These are phyloP conservation scores for Pterocles burchelli DNA, from an alignment of 2,113 vertebrate species.

Conservation along the genomic window DNA sequence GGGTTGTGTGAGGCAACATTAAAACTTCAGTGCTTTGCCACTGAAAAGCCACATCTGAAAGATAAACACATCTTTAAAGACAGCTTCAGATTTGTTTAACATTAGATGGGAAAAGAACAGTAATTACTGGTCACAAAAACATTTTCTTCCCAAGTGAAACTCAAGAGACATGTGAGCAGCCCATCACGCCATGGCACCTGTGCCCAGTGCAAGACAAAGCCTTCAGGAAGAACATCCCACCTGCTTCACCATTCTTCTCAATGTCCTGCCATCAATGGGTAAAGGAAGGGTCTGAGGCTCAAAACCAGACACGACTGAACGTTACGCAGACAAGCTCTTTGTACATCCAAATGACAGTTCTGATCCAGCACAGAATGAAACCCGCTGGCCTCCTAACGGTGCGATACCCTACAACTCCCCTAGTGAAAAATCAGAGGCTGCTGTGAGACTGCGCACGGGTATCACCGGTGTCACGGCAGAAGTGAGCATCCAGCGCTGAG, in stretches of 20 bases:
- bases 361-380: not conserved
- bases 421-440: not conserved
- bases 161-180: not conserved
- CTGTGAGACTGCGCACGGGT: not conserved
- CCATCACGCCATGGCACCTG: not conserved
- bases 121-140: not conserved
- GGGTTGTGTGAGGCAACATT: not conserved
- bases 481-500: not conserved
- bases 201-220: fast-evolving
- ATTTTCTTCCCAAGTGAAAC: not conserved
- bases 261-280: not conserved
- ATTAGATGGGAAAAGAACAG: not conserved
- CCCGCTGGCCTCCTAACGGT: not conserved
- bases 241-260: not conserved
- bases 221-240: not conserved
- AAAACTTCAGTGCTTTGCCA: not conserved
- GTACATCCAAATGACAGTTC: not conserved
- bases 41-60: not conserved
- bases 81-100: not conserved
- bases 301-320: not conserved
- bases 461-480: not conserved
- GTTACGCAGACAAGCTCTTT: not conserved
- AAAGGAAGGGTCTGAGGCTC: not conserved
- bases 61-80: not conserved
- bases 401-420: not conserved